Evolutionary conservation across 2,113 vertebrate species (phyloP).

Genomic region (Thermophis baileyi): DNA sequence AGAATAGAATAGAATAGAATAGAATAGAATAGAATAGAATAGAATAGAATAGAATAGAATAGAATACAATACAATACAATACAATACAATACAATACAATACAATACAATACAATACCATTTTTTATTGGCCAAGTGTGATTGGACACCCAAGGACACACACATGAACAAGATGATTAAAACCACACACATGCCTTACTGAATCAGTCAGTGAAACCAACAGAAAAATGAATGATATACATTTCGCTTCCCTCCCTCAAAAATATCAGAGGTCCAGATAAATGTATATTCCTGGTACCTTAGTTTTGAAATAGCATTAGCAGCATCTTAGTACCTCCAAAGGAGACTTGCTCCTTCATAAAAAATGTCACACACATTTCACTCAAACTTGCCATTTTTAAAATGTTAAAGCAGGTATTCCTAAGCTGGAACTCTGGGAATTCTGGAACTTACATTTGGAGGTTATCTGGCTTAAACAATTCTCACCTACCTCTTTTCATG

Average conservation of each 20-base stretch:
- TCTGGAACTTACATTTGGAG: not conserved
- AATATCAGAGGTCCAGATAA: not conserved
- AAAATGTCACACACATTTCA: not conserved
- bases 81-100: too few relatives aligned
- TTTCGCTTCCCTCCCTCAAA: not conserved
- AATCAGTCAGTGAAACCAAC: not conserved
- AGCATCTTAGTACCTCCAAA: not conserved
- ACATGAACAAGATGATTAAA: not conserved
- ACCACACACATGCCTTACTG: not conserved
- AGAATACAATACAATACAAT: too few relatives aligned
- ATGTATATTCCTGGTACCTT: not conserved
- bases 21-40: too few relatives aligned
- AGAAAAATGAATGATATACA: not conserved
- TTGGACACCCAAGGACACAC: too few relatives aligned
- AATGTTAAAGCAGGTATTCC: not conserved
- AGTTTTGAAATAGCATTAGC: conserved; percentile 2
- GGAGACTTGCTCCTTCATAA: conserved; percentile 6
- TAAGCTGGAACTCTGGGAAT: not conserved
- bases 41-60: too few relatives aligned
- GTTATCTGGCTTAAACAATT: not conserved
- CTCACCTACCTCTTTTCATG: not conserved
- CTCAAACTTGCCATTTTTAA: not conserved
- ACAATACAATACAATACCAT: too few relatives aligned
- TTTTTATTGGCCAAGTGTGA: too few relatives aligned
- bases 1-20: too few relatives aligned